phyloP scores from a whole-genome alignment of 2,113 vertebrate genomes.

The Laterallus jamaicensis region DNA sequence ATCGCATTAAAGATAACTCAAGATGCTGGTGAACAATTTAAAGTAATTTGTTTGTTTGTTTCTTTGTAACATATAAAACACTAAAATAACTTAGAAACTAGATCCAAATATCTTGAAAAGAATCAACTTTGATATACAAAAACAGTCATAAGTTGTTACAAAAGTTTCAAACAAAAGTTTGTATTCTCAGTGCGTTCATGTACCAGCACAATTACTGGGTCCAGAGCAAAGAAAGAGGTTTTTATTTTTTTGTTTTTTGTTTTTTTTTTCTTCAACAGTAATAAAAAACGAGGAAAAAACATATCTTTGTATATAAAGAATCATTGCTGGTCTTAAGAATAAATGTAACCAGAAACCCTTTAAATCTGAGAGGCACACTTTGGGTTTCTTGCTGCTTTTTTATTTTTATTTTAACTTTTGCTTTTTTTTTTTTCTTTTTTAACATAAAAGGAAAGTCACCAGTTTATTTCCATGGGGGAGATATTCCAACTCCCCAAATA shows the following conservation, averaged over 20 bases:
- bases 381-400: constrained; percentile 80
- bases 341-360: constrained; percentile 97
- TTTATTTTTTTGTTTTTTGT: constrained; percentile 58
- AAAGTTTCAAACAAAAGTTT: constrained; percentile 92
- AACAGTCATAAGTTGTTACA: constrained; percentile 91
- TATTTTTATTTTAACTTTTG: background rate
- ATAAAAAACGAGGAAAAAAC: constrained; percentile 90
- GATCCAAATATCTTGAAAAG: constrained; percentile 97
- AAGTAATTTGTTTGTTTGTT: constrained; percentile 71
- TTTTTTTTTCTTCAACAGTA: constrained; percentile 85
- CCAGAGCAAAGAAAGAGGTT: constrained; percentile 95
- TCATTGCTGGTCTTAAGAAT: constrained; percentile 98
- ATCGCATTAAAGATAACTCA: constrained; percentile 77
- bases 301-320: constrained; percentile 98
- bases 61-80: constrained; percentile 95
- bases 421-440: constrained; percentile 76
- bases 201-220: constrained; percentile 97
- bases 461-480: constrained; percentile 79
- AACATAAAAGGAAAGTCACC: constrained; percentile 84
- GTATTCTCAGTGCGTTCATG: constrained; percentile 98
- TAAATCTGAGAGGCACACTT: constrained; percentile 99
- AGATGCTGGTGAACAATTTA: constrained; percentile 87
- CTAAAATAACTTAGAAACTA: constrained; percentile 99
- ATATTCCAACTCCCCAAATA: constrained; percentile 80
- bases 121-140: constrained; percentile 98